These are phyloP conservation scores for Uropsilus gracilis DNA, from an alignment of 2,113 vertebrate genomes.

Conservation along the genomic window DNA sequence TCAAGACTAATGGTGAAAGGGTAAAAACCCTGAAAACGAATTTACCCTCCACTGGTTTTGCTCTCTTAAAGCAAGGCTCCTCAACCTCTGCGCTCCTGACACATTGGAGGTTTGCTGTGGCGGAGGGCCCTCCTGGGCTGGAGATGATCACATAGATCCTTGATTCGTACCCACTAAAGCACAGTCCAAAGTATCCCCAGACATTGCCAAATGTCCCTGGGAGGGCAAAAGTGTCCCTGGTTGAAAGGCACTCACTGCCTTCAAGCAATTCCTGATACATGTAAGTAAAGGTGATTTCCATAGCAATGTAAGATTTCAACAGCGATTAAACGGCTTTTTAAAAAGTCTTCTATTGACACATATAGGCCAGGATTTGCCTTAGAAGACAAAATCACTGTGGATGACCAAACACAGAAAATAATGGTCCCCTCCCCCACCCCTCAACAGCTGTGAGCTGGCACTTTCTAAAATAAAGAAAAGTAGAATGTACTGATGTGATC, in stretches of 20 bases:
- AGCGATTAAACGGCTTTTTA: background rate
- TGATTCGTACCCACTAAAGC: background rate
- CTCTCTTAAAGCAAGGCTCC: background rate
- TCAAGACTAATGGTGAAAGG: too few relatives aligned
- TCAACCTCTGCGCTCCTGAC: rapidly evolving
- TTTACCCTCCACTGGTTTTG: too few relatives aligned
- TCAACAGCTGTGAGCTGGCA: background rate
- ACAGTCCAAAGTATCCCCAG: background rate
- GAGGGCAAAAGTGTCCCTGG: background rate
- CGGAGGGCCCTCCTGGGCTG: background rate
- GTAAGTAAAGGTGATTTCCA: background rate
- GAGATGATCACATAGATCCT: rapidly evolving
- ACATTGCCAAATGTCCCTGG: background rate
- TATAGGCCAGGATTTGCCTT: background rate
- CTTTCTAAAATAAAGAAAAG: constrained; percentile 3
- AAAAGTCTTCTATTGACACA: background rate
- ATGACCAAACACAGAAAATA: background rate
- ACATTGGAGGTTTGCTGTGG: rapidly evolving
- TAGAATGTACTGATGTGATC: background rate
- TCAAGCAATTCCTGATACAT: background rate
- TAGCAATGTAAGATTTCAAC: background rate
- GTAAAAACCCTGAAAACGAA: too few relatives aligned
- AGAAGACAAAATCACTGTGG: background rate
- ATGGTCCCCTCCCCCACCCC: too few relatives aligned
- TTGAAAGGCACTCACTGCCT: background rate